Evolutionary conservation across 2,888 invertebrate species (phyloP), one percentile per base, ranked within the genome.

Genomic region (Thumatha senex): DNA sequence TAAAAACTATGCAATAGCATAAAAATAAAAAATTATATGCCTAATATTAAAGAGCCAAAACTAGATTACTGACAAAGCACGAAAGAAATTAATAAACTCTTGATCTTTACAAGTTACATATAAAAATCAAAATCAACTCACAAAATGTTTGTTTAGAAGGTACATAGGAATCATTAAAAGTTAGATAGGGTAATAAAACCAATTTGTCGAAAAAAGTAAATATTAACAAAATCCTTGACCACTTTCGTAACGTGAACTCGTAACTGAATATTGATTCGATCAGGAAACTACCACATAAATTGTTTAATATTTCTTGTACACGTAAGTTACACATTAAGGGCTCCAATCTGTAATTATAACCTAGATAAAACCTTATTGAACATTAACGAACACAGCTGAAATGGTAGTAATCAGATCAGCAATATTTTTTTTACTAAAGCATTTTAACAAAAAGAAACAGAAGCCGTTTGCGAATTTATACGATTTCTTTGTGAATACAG

Each of bases 151-250:
- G 24, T 45, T 24, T 14, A 14, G 15, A 35, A 34, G 40, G 44
- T 12, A 35, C 40, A 34, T 24, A 40, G n/a, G 30, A 43, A 50
- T 35, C 40, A 40, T 40, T 50, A 46, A 50, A n/a, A 50, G 33
- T 29, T 50, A 31, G 5, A 24, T 2, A 24, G 40, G 30, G 40
- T 33, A 50, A 46, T 45, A 15, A 45, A 45, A 50, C 12, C 40
- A 46, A 45, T 41, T 41, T 36, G 18, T 30, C 12, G 33, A 40
- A 8, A 45, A 34, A 40, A 39, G 11, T 8, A 31, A 39, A 39
- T 39, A 39, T 11, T 7, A 7, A 18, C 11, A 11, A 39, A 39
- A 39, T 39, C 33, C 18, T 31, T 14, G 46, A 30, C 15, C 33
- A 33, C 33, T 40, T 33, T 13, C 10, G 34, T 40, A 24, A 24